phyloP scores from a whole-genome alignment of 2,113 vertebrate genomes.

The Athene noctua region DNA sequence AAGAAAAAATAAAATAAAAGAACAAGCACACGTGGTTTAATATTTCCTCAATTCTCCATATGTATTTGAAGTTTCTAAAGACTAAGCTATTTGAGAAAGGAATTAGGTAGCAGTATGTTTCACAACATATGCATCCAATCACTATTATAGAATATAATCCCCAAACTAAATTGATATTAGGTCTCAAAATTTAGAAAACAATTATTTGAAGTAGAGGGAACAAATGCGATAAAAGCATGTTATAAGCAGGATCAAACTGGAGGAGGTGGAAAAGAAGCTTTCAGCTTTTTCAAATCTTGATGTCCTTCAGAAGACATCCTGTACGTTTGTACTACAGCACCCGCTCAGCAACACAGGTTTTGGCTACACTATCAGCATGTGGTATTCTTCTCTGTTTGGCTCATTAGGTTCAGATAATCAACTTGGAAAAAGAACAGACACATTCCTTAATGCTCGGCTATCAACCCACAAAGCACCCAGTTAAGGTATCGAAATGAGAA shows the following conservation, averaged over 20 bases:
- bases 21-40: not conserved
- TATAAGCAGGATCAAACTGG: not conserved
- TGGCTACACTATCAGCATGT: not conserved
- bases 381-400: not conserved
- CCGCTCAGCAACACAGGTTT: not conserved
- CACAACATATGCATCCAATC: not conserved
- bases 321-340: not conserved
- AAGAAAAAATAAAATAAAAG: not conserved
- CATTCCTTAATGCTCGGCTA: not conserved
- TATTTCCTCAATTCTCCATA: not conserved
- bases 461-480: not conserved
- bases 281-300: not conserved
- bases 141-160: not conserved
- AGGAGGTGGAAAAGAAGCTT: not conserved
- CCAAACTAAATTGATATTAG: not conserved
- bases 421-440: conserved; percentile 10
- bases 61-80: not conserved
- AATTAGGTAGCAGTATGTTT: not conserved
- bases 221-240: not conserved
- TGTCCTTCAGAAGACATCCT: not conserved
- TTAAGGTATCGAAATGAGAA: not conserved
- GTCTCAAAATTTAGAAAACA: not conserved
- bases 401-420: conserved; percentile 7
- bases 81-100: not conserved
- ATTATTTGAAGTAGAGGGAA: not conserved